Evolutionary conservation across 2,113 vertebrate species (phyloP), one percentile per base, ranked within the genome.

Genomic region (Gymnocephalus cernua): DNA sequence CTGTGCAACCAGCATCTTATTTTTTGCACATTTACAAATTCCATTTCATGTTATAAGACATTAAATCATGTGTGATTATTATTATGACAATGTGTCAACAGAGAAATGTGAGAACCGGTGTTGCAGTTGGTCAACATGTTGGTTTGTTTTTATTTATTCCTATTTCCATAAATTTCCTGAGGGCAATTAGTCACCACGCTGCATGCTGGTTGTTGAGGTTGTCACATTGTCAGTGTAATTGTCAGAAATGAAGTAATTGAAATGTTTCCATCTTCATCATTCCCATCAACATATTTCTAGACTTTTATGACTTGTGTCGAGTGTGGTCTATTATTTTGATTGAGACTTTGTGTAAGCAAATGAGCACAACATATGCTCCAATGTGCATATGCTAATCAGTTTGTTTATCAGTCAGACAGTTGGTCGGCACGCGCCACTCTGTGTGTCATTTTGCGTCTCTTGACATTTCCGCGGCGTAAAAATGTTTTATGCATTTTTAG

Each of bases 401-500:
- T 89, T 93, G 90, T 91, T 89, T 93, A 92, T 93, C 91, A 89
- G 86, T 83, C 89, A 83, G 91, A 63, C 89, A 77, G 88, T 91
- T 85, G 84, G 92, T 88, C 84, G 88, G 89, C 88, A 86, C 32
- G 72, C 82, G 71, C 86, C 92, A 93, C 87, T 91, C 89, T 81
- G 82, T 89, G 90, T 94, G 93, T 93, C 92, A 92, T 94, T 94
- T 88, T 48, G 84, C 84, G 87, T 93, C 91, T 93, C 93, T 82
- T 95, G 95, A 95, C 93, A 95, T 95, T 96, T 95, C 88, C 77
- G 45, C 64, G 51, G 81, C 89, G 83, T 90, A 91, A 94, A 41
- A 95, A 94, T 94, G 93, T 94, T 94, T 95, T 93, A 92, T 94
- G 94, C 93, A 93, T 95, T 95, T 94, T 90, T 92, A 93, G 83